Conservation (phyloP, 2,113 vertebrate species). For the Perca schrenkii region DNA sequence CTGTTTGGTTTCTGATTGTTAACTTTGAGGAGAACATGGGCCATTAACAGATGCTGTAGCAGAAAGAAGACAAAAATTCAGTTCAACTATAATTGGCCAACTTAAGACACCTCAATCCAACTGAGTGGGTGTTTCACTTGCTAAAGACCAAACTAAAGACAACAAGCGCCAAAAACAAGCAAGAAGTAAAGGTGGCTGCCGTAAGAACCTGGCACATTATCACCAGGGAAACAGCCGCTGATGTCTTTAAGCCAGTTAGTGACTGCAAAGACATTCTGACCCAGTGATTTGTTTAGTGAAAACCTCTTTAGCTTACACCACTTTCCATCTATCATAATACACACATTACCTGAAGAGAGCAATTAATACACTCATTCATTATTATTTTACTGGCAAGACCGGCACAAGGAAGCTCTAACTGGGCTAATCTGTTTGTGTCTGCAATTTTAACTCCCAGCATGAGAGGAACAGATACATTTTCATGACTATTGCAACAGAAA, state of each 20-base stretch:
- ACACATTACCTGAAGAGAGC: not conserved
- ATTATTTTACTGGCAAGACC: not conserved
- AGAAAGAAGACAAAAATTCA: not conserved
- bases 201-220: not conserved
- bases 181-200: not conserved
- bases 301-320: not conserved
- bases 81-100: not conserved
- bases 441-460: not conserved
- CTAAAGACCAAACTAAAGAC: not conserved
- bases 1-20: not conserved
- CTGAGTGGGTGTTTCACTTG: not conserved
- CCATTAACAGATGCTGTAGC: not conserved
- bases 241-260: no score
- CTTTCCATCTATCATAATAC: not conserved
- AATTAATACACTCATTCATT: not conserved
- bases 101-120: not conserved
- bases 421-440: not conserved
- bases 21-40: not conserved
- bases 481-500: not conserved
- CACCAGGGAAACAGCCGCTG: not conserved
- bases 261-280: not conserved
- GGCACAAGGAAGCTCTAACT: not conserved
- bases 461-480: not conserved
- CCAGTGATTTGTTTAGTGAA: no score
- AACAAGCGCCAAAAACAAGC: not conserved